Percentiles rank a stretch among this genome's conserved stretches.
Evolutionary conservation across 2,888 invertebrate species (phyloP).

Genomic region (Crocallis elinguaria): DNA sequence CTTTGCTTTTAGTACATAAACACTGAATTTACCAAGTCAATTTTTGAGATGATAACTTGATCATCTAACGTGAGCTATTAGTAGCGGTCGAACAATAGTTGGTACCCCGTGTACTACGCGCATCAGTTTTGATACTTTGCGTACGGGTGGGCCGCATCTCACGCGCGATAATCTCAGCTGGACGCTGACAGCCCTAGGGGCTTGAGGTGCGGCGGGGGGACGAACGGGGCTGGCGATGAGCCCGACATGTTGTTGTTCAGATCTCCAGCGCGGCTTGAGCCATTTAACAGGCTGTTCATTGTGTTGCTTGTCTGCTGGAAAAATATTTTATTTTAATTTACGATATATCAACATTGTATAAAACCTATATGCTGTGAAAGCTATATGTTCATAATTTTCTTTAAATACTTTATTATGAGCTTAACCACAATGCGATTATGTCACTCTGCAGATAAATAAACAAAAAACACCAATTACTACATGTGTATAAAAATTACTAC

Average conservation of each 20-base stretch:
- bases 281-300: constrained; percentile 83
- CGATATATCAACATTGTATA: too few relatives aligned
- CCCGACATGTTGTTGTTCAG: constrained; percentile 89
- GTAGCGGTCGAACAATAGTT: constrained; percentile 26
- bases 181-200: constrained; percentile 86
- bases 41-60: constrained; percentile 37
- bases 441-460: too few relatives aligned
- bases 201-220: constrained; percentile 82
- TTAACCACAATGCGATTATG: too few relatives aligned
- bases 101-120: constrained; percentile 37
- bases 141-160: constrained; percentile 78
- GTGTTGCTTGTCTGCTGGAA: constrained; percentile 73
- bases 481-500: too few relatives aligned
- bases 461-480: too few relatives aligned
- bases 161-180: constrained; percentile 86
- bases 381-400: too few relatives aligned
- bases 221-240: constrained; percentile 73
- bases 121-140: constrained; percentile 75
- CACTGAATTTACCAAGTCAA: constrained; percentile 31
- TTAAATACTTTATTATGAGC: too few relatives aligned
- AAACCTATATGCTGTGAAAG: too few relatives aligned
- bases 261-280: constrained; percentile 83
- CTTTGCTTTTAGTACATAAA: constrained; percentile 56
- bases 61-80: constrained; percentile 23
- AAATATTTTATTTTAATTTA: constrained; percentile 28